phyloP scores from a whole-genome alignment of 2,888 invertebrate species.

The Harpalus rubripes region DNA sequence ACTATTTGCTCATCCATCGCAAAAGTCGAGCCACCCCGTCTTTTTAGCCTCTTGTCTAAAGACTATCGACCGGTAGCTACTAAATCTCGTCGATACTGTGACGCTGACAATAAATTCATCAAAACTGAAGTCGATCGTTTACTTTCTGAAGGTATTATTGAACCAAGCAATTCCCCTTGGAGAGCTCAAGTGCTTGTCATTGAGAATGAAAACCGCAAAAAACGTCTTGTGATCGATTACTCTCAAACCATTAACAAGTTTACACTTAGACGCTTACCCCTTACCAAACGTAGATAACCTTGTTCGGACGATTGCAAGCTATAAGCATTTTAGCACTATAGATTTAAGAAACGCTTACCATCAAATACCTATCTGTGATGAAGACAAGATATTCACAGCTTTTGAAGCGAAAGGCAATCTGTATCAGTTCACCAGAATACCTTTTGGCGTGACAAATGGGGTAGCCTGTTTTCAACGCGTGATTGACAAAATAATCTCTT shows the following conservation, averaged over 20 bases:
- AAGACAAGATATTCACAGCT: slow-evolving; percentile 65
- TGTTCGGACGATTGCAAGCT: slow-evolving; percentile 60
- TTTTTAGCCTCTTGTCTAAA: background rate
- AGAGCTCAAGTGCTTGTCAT: slow-evolving; percentile 1
- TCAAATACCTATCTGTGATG: too few species aligned
- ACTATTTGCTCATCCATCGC: background rate
- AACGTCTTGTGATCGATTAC: slow-evolving; percentile 11
- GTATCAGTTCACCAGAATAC: slow-evolving; percentile 66
- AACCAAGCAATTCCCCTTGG: background rate
- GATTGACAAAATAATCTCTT: slow-evolving; percentile 31
- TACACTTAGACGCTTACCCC: slow-evolving; percentile 65
- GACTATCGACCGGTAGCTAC: background rate
- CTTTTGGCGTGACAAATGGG: slow-evolving; percentile 68
- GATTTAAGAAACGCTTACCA: slow-evolving; percentile 68
- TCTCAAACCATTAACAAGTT: slow-evolving; percentile 16
- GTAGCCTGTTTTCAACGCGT: slow-evolving; percentile 65
- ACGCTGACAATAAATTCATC: background rate
- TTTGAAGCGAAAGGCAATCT: slow-evolving; percentile 67
- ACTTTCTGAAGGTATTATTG: background rate
- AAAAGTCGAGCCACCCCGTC: background rate
- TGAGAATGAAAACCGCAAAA: background rate
- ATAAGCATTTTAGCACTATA: slow-evolving; percentile 66
- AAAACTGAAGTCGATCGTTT: background rate
- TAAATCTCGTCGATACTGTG: slow-evolving; percentile 1
- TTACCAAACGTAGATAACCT: slow-evolving; percentile 66